phyloP scores from a whole-genome alignment of 92 coral and sea anemone species.

The Bergia sp. region DNA sequence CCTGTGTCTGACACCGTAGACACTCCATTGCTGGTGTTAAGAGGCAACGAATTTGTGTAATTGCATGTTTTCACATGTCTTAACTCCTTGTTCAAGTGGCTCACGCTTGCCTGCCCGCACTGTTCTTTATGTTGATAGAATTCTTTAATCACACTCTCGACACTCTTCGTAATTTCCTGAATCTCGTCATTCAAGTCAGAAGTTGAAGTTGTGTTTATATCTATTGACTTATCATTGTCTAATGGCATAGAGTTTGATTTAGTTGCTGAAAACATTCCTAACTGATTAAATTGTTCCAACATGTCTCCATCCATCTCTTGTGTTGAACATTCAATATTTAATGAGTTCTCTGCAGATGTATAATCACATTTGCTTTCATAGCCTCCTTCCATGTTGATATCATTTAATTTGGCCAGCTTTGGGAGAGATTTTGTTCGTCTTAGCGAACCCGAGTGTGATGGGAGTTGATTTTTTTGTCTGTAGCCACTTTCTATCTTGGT shows the following conservation, averaged over 20 bases:
- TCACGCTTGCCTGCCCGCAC: slow-evolving; percentile 20
- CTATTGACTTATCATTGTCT: slow-evolving; percentile 6
- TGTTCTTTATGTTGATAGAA: slow-evolving; percentile 44
- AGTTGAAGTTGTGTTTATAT: neutral
- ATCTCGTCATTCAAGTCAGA: slow-evolving; percentile 30
- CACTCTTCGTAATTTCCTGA: slow-evolving; percentile 36
- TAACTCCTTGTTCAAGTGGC: neutral
- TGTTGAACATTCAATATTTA: slow-evolving; percentile 18
- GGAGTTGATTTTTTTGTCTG: neutral
- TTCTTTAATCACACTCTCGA: slow-evolving; percentile 29
- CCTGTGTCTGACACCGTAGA: neutral
- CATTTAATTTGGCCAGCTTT: neutral
- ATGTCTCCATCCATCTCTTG: neutral
- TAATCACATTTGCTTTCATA: slow-evolving; percentile 18
- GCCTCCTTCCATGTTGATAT: neutral
- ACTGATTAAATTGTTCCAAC: neutral
- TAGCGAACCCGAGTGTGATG: neutral
- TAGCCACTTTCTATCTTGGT: neutral
- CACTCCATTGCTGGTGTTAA: slow-evolving; percentile 2
- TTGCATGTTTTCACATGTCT: neutral
- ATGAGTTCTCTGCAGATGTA: neutral
- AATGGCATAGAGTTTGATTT: slow-evolving; percentile 11
- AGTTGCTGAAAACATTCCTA: neutral
- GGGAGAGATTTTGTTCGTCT: slow-evolving; percentile 21
- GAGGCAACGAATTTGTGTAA: neutral